phyloP scores from a whole-genome alignment of 2,113 vertebrate species.

The Xenopus tropicalis region UCB_Xtro_10.0 CM004443.2:159157001-159157500 shows the following conservation, averaged over 20 bases:
- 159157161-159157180: not conserved
- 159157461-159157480: slow-evolving; percentile 29
- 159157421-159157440: slow-evolving; percentile 35
- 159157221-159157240: too few species aligned
- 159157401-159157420: slow-evolving; percentile 31
- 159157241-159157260: slow-evolving; percentile 1
- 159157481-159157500: slow-evolving; percentile 29
- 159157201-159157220: too few species aligned
- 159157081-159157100: too few species aligned
- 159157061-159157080: too few species aligned
- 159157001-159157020: too few species aligned
- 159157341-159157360: slow-evolving; percentile 23
- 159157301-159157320: slow-evolving; percentile 2
- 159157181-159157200: not conserved
- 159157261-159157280: slow-evolving; percentile 16
- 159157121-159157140: not conserved
- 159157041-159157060: too few species aligned
- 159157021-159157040: too few species aligned
- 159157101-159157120: too few species aligned
- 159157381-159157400: slow-evolving; percentile 40
- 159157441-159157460: slow-evolving; percentile 27
- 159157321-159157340: slow-evolving; percentile 24
- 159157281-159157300: slow-evolving; percentile 10
- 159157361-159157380: slow-evolving; percentile 35
- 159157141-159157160: not conserved